phyloP scores from a whole-genome alignment of 2,113 vertebrate genomes.

The Calonectris borealis region DNA sequence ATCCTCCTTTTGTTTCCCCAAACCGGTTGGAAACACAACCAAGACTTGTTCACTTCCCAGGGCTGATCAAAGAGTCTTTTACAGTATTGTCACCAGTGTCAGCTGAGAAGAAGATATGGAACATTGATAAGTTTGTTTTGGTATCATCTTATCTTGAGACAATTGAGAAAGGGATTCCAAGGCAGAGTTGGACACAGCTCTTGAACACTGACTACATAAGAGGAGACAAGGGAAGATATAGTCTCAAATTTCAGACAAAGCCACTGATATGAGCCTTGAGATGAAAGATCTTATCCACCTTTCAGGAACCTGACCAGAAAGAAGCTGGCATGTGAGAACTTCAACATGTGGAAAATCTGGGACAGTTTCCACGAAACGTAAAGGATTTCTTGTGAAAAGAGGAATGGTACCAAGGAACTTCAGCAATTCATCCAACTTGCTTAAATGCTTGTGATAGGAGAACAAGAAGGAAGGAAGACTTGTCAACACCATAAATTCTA shows the following conservation, averaged over 20 bases:
- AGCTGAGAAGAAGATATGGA: not conserved
- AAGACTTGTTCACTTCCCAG: not conserved
- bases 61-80: not conserved
- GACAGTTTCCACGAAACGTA: not conserved
- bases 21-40: not conserved
- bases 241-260: not conserved
- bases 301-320: not conserved
- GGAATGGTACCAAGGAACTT: not conserved
- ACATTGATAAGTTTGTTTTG: not conserved
- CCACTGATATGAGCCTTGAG: not conserved
- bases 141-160: not conserved
- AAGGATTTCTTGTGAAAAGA: not conserved
- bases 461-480: not conserved
- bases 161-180: not conserved
- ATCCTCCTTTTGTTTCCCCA: not conserved
- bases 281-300: not conserved
- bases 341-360: not conserved
- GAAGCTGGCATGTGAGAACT: not conserved
- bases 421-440: not conserved
- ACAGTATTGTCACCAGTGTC: not conserved
- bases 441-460: not conserved
- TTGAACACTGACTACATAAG: not conserved
- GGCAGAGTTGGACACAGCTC: not conserved
- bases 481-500: not conserved
- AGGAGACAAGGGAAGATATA: not conserved